These are phyloP conservation scores for Trididemnum clinides DNA, from an alignment of 23 tunicate species.

Conservation along the genomic window DNA sequence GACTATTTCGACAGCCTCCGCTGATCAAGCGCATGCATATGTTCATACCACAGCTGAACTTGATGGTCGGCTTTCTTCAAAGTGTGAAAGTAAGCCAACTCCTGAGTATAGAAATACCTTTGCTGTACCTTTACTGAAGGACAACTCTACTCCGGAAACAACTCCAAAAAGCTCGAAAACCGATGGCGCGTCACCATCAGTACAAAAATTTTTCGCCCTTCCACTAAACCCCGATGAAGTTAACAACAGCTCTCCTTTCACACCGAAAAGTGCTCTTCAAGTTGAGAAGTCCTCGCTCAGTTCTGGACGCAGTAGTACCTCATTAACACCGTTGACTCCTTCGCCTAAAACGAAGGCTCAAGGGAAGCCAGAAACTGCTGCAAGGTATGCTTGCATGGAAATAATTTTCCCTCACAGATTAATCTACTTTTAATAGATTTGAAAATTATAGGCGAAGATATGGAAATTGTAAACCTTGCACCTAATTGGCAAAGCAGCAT, in stretches of 20 bases:
- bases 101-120: neutral
- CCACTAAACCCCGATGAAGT: neutral
- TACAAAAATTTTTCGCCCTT: neutral
- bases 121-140: constrained; percentile 20
- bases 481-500: too few relatives aligned
- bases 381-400: too few relatives aligned
- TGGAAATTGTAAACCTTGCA: too few relatives aligned
- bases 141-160: neutral
- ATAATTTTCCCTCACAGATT: too few relatives aligned
- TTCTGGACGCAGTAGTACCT: constrained; percentile 50
- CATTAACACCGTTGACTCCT: constrained; percentile 40
- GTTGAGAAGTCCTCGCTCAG: constrained; percentile 30
- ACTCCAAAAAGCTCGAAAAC: constrained; percentile 21
- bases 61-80: neutral
- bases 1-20: neutral
- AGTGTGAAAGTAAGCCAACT: neutral
- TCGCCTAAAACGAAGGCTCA: constrained; percentile 20
- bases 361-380: neutral
- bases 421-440: too few relatives aligned
- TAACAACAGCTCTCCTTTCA: constrained; percentile 61
- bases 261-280: constrained; percentile 53
- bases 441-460: too few relatives aligned
- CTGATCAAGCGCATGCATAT: neutral
- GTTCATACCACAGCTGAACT: neutral
- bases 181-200: neutral